These are phyloP conservation scores for Dufourea novaeangliae DNA, from an alignment of 1,140 invertebrate species.

Conservation along the genomic window DNA sequence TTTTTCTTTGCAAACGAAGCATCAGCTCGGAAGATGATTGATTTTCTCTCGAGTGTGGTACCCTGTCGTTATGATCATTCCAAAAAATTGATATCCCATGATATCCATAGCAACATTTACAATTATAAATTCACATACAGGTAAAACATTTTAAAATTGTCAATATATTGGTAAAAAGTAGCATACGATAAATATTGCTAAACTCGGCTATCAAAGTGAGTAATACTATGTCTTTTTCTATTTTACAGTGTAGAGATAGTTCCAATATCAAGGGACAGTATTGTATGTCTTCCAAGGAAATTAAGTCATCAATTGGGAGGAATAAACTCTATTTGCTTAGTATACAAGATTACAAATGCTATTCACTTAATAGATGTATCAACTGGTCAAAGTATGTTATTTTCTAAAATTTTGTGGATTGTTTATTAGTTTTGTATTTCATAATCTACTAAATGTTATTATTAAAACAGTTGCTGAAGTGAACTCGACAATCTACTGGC, in stretches of 20 bases:
- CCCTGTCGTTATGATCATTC: slow-evolving; percentile 94
- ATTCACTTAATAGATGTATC: slow-evolving; percentile 97
- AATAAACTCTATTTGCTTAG: slow-evolving; percentile 94
- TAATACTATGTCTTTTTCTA: slow-evolving; percentile 42
- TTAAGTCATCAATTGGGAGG: slow-evolving; percentile 95
- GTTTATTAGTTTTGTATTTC: slow-evolving; percentile 16
- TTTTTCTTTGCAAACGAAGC: slow-evolving; percentile 96
- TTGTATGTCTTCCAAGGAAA: slow-evolving; percentile 95
- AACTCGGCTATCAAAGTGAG: too few relatives aligned
- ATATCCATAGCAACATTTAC: slow-evolving; percentile 97
- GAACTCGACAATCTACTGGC: slow-evolving; percentile 90
- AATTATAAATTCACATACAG: slow-evolving; percentile 97
- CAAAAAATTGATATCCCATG: slow-evolving; percentile 98
- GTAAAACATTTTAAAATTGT: slow-evolving; percentile 62
- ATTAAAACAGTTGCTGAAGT: slow-evolving; percentile 89
- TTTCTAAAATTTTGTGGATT: slow-evolving; percentile 14
- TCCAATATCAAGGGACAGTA: slow-evolving; percentile 97
- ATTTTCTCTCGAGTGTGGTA: slow-evolving; percentile 94
- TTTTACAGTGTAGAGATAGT: slow-evolving; percentile 95
- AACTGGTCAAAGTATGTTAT: slow-evolving; percentile 91
- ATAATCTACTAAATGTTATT: slow-evolving; percentile 31
- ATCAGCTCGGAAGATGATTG: slow-evolving; percentile 96
- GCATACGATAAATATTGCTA: too few relatives aligned
- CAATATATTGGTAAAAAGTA: not conserved
- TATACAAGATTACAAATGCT: slow-evolving; percentile 93